Evolutionary conservation across 2,888 invertebrate genomes (phyloP).

Genomic region (Ceramica pisi): DNA sequence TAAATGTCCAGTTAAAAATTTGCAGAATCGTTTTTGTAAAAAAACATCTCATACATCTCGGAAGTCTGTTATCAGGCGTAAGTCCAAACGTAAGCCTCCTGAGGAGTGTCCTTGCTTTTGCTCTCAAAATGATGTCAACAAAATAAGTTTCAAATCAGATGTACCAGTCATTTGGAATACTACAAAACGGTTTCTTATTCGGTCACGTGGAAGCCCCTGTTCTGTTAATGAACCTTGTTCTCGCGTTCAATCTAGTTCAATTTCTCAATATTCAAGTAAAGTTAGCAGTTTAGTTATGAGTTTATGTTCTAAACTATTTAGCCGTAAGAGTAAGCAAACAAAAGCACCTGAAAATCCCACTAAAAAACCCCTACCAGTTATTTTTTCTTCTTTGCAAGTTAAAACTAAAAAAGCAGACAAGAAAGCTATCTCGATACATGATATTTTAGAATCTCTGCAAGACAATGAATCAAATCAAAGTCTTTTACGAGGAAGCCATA

Average conservation of each 20-base stretch:
- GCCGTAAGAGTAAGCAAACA: constrained; percentile 43
- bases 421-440: neutral
- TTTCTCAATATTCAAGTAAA: constrained; percentile 27
- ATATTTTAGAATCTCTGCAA: neutral
- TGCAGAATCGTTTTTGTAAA: neutral
- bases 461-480: constrained; percentile 5
- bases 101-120: neutral
- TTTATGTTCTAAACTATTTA: constrained; percentile 49
- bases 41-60: neutral
- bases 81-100: neutral
- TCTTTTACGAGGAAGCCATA: constrained; percentile 3
- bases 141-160: constrained; percentile 1
- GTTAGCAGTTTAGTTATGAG: constrained; percentile 40
- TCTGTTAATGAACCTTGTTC: constrained; percentile 12
- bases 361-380: neutral
- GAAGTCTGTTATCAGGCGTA: neutral
- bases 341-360: neutral
- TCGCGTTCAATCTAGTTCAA: constrained; percentile 3
- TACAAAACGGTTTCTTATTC: neutral
- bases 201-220: neutral
- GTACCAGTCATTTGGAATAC: neutral
- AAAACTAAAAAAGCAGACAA: neutral
- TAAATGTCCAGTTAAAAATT: neutral
- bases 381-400: neutral
- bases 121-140: neutral